phyloP scores from a whole-genome alignment of 2,888 invertebrate genomes.

The Melolontha melolontha region DNA sequence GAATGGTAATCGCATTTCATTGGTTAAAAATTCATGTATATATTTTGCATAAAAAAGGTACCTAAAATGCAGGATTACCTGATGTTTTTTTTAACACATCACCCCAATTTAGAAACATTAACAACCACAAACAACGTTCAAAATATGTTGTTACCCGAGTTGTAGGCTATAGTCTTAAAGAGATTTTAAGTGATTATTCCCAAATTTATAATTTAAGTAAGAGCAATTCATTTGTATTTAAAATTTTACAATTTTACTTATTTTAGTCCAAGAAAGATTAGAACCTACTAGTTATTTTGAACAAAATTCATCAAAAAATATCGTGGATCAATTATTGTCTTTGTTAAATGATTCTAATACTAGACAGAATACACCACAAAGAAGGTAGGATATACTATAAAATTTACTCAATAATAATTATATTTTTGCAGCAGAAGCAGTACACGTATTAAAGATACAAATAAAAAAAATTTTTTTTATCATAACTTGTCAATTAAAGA shows the following conservation, averaged over 20 bases:
- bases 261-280: too few relatives aligned
- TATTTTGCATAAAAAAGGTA: too few relatives aligned
- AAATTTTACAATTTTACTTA: slow-evolving; percentile 59
- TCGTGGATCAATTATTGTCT: slow-evolving; percentile 58
- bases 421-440: slow-evolving; percentile 40
- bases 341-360: slow-evolving; percentile 53
- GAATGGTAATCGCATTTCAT: too few relatives aligned
- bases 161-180: slow-evolving; percentile 59
- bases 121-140: too few relatives aligned
- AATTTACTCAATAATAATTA: too few relatives aligned
- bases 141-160: too few relatives aligned
- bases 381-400: slow-evolving; percentile 8
- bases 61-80: too few relatives aligned
- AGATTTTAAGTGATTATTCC: slow-evolving; percentile 61
- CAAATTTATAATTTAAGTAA: slow-evolving; percentile 60
- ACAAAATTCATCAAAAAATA: slow-evolving; percentile 50
- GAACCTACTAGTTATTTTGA: slow-evolving; percentile 60
- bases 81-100: too few relatives aligned
- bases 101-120: too few relatives aligned
- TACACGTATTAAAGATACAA: too few relatives aligned
- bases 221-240: slow-evolving; percentile 30
- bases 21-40: too few relatives aligned
- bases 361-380: too few relatives aligned
- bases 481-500: slow-evolving; percentile 38
- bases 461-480: slow-evolving; percentile 18